A percentile compares a stretch with the other conserved stretches of the same genome.
phyloP scores from a whole-genome alignment of 2,113 vertebrate genomes.

The Prionailurus viverrinus region DNA sequence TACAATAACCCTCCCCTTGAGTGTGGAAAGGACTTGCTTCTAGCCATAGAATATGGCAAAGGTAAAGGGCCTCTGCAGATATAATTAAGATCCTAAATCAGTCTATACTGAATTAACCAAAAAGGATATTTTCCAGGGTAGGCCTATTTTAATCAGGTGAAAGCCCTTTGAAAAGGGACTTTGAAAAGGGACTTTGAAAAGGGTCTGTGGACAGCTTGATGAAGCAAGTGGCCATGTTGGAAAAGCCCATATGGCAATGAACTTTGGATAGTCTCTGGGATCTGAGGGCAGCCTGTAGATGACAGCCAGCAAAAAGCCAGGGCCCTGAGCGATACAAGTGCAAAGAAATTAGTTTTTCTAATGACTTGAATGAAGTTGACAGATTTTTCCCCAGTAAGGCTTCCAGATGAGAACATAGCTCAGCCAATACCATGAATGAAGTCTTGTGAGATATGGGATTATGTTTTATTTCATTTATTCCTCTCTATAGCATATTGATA shows the following conservation, averaged over 20 bases:
- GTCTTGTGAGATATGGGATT: neutral
- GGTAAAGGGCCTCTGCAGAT: neutral
- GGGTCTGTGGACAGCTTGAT: neutral
- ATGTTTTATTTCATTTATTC: neutral
- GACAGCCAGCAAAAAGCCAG: neutral
- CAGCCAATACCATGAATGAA: neutral
- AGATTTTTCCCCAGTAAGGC: neutral
- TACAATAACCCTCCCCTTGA: neutral
- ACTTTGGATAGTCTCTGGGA: neutral
- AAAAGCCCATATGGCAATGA: neutral
- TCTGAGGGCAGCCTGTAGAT: neutral
- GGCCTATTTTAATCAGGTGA: neutral
- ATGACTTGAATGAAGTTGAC: neutral
- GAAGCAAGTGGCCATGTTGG: neutral
- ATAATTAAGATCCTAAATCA: constrained; percentile 39
- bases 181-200: neutral
- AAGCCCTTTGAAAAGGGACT: neutral
- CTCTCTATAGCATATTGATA: neutral
- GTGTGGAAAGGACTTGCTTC: neutral
- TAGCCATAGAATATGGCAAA: neutral
- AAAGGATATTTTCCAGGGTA: neutral
- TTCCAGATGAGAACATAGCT: neutral
- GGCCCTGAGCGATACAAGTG: neutral
- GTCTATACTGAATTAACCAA: neutral
- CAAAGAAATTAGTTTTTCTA: constrained; percentile 45